Base-by-base conservation (phyloP, 2,797 vertebrate species). In the Australoheros facetus region DNA sequence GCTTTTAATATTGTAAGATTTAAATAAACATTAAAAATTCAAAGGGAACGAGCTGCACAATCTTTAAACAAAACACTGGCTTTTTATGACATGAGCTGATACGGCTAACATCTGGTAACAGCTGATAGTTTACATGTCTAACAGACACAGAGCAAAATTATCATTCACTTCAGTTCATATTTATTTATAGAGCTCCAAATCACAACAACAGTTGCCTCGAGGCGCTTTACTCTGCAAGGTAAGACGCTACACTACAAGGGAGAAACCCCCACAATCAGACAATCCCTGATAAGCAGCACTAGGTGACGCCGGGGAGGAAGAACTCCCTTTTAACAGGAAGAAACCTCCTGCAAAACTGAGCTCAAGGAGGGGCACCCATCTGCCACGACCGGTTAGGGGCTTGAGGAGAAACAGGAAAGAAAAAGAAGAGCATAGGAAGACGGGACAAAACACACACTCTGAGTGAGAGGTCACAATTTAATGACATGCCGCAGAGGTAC, bases 131-230 rank as follows among this genome's bases (percentile, higher is more conserved):
- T 6, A 53, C 48, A 53, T 1, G 45, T 64, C 39, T 28, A 64
- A 64, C 21, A 64, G 21, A 45, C 60, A 2, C 60, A 64, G 7
- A 26, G 39, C 23, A 10, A 39, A 39, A 12, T 3, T 45, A 26
- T 26, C 45, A 14, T 2, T 64, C 60, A 0, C 23, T 26, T 64
- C 17, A 53, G 9, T 10, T n/a, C 8, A 45, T 3, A 10, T 66
- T 11, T 45, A 66, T 45, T 45, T 64, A 45, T 64, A 64, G 26
- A 11, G 14, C 26, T 4, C 0, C 37, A 64, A 26, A 45, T 66
- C 9, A 45, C 60, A 28, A 1, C 60, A 28, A 45, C 37, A 45
- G 21, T 21, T 26, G 16, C 39, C 37, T 26, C 39, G 0, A 45
- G 8, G 21, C 42, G 4, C 4, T 11, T 54, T 54, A 9, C 10